Evolutionary conservation across 2,113 vertebrate genomes (phyloP).

Genomic region (Cygnus atratus): DNA sequence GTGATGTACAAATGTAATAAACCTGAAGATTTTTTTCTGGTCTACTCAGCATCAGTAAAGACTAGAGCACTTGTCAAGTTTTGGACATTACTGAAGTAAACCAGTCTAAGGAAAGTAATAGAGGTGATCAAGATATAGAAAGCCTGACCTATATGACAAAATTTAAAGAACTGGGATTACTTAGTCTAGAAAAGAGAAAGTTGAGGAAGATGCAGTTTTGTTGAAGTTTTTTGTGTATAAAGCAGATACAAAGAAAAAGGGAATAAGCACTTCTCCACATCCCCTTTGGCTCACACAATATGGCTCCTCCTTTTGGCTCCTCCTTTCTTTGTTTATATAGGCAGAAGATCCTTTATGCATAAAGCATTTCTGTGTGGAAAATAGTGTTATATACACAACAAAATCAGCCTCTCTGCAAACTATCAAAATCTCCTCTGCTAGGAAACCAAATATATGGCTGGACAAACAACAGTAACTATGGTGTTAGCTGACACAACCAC

Average conservation of each 20-base stretch:
- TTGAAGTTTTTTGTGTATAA: neutral
- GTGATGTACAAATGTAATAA: neutral
- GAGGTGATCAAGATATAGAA: neutral
- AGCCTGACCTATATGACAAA: neutral
- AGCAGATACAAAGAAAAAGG: neutral
- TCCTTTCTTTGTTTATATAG: neutral
- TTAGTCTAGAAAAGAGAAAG: neutral
- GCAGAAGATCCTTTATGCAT: neutral
- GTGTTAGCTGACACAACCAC: neutral
- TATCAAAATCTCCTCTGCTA: neutral
- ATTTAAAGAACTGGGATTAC: neutral
- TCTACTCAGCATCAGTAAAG: neutral
- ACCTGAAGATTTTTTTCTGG: neutral
- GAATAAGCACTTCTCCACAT: neutral
- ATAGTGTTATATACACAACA: neutral
- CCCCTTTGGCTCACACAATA: neutral
- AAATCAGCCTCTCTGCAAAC: neutral
- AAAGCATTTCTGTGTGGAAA: neutral
- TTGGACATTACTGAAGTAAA: neutral
- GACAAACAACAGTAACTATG: neutral
- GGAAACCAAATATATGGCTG: neutral
- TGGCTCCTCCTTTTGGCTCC: no score
- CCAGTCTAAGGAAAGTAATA: neutral
- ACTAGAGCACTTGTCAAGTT: neutral
- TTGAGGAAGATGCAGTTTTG: neutral